A percentile compares a stretch with the other conserved stretches of the same genome.
Conservation (phyloP, 2,888 invertebrate genomes). For the Tupiocoris notatus region DNA sequence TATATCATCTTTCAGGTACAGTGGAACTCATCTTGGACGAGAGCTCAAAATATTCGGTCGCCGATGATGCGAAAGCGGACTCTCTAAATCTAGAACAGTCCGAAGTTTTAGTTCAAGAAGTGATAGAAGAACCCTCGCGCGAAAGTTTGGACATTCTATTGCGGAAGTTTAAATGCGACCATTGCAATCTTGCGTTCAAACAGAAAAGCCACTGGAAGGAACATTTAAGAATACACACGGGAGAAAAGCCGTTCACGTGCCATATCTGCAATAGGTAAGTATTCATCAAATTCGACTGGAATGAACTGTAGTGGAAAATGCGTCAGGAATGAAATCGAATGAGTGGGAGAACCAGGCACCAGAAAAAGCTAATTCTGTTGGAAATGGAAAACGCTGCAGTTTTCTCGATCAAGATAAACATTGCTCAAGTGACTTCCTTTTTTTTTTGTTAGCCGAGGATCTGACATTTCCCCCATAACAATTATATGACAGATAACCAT, state of each 20-base stretch:
- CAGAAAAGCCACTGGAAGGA: constrained; percentile 61
- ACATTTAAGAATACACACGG: constrained; percentile 53
- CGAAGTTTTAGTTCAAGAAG: constrained; percentile 5
- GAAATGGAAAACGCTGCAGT: too few species aligned
- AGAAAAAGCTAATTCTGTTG: too few species aligned
- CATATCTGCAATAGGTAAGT: constrained; percentile 52
- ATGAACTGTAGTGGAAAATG: too few species aligned
- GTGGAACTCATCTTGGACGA: constrained; percentile 8
- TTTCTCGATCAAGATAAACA: too few species aligned
- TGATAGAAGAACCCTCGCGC: constrained; percentile 25
- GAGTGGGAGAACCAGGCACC: too few species aligned
- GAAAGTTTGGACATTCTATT: background rate
- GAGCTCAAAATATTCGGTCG: background rate
- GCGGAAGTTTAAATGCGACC: constrained; percentile 34
- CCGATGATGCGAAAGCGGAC: background rate
- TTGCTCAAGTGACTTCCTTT: too few species aligned
- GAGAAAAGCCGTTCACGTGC: constrained; percentile 54
- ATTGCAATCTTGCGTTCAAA: constrained; percentile 56
- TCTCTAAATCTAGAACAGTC: background rate
- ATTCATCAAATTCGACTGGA: too few species aligned
- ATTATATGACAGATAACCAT: too few species aligned
- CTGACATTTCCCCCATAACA: too few species aligned
- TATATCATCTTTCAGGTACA: constrained; percentile 1
- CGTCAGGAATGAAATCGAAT: too few species aligned
- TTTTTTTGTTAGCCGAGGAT: too few species aligned